Evolutionary conservation across 2,113 vertebrate species (phyloP).

Genomic region (Melanostigma gelatinosum): DNA sequence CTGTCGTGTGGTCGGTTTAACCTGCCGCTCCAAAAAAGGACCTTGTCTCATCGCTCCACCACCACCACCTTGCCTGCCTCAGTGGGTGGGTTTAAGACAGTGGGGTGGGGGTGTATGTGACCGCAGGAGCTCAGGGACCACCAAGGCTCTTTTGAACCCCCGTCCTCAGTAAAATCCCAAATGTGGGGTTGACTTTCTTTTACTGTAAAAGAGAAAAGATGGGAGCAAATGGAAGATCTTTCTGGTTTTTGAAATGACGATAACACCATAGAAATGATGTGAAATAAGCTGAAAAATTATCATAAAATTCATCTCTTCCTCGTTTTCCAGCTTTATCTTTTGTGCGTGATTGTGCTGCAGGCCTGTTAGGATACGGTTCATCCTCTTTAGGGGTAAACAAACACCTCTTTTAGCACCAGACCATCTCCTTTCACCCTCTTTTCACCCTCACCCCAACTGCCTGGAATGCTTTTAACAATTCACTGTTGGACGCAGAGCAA

Average conservation of each 20-base stretch:
- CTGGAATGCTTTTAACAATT: constrained; percentile 85
- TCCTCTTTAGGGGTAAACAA: constrained; percentile 64
- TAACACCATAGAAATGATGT: not conserved
- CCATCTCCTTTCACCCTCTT: constrained; percentile 70
- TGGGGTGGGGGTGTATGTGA: constrained; percentile 44
- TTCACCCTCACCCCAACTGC: constrained; percentile 69
- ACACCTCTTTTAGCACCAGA: constrained; percentile 68
- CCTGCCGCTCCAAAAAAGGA: constrained; percentile 70
- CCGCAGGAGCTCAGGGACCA: constrained; percentile 66
- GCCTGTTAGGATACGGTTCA: constrained; percentile 55
- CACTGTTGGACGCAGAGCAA: constrained; percentile 70
- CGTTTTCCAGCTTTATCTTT: not conserved
- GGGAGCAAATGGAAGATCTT: not conserved
- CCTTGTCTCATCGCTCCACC: constrained; percentile 63
- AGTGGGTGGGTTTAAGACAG: constrained; percentile 74
- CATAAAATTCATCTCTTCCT: not conserved
- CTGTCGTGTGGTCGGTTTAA: constrained; percentile 77
- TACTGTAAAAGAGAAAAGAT: constrained; percentile 17
- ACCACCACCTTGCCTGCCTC: constrained; percentile 62
- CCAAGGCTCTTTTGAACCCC: constrained; percentile 63
- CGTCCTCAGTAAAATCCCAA: constrained; percentile 40
- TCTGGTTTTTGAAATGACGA: constrained; percentile 8
- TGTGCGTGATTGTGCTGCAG: constrained; percentile 16
- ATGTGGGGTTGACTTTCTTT: constrained; percentile 24
- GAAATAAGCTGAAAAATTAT: not conserved